These are phyloP conservation scores for Podarcis siculus DNA, from an alignment of 2,797 vertebrate genomes.

Conservation along the genomic window DNA sequence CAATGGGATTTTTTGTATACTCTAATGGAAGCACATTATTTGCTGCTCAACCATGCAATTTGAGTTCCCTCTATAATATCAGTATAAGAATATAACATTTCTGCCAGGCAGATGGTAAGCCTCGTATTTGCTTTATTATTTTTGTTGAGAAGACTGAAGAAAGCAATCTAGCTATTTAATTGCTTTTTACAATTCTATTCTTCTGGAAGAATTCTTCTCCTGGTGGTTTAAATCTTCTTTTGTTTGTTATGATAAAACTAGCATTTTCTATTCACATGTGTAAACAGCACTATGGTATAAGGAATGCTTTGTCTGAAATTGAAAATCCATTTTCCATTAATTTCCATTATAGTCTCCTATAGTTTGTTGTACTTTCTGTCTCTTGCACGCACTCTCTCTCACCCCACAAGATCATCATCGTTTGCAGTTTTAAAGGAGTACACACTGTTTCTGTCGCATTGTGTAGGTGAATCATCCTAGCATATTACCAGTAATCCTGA, in stretches of 20 bases:
- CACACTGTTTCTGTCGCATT: not conserved
- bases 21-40: not conserved
- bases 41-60: not conserved
- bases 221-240: not conserved
- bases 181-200: not conserved
- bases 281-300: not conserved
- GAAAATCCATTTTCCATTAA: not conserved
- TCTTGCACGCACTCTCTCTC: not conserved
- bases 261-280: conserved; percentile 13
- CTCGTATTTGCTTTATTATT: not conserved
- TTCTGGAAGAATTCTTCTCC: not conserved
- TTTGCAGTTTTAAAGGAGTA: not conserved
- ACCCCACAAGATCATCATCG: not conserved
- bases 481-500: not conserved
- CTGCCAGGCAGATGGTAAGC: not conserved
- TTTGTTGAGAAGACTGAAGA: not conserved
- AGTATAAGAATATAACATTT: not conserved
- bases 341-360: not conserved
- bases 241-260: conserved; percentile 13
- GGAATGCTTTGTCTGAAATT: not conserved
- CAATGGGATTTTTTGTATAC: not conserved
- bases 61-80: not conserved
- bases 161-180: conserved; percentile 21
- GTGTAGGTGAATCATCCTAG: not conserved
- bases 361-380: not conserved